phyloP scores from a whole-genome alignment of 2,797 vertebrate species.

The Thunnus albacares region DNA sequence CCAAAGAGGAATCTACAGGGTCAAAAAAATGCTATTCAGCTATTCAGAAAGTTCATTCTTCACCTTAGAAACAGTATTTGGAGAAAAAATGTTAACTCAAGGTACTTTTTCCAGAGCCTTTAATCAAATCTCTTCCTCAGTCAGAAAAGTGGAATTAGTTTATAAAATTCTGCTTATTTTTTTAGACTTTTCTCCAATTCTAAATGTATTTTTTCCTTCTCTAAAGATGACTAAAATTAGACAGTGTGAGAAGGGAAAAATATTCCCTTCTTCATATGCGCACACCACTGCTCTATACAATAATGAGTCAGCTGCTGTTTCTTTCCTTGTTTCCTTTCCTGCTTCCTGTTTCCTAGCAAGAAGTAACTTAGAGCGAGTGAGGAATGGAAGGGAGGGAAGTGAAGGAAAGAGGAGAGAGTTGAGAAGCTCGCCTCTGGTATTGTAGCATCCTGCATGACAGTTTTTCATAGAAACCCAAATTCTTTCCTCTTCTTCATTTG shows the following conservation, averaged over 20 bases:
- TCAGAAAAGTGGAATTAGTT: no score
- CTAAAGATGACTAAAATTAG: background rate
- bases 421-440: background rate
- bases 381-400: background rate
- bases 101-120: background rate
- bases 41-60: background rate
- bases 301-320: background rate
- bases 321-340: background rate
- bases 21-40: background rate
- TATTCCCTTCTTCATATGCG: background rate
- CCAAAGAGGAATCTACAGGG: background rate
- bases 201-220: background rate
- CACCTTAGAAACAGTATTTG: background rate
- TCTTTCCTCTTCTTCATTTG: background rate
- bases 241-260: background rate
- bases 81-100: background rate
- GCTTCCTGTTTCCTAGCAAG: background rate
- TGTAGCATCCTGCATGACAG: background rate
- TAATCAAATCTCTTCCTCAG: background rate
- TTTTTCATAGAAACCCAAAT: background rate
- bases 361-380: constrained; percentile 2
- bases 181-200: background rate
- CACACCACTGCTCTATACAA: background rate
- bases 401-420: background rate
- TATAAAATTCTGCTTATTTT: background rate